Evolutionary conservation across 2,888 invertebrate genomes (phyloP).

Genomic region (Thereva nobilitata): DNA sequence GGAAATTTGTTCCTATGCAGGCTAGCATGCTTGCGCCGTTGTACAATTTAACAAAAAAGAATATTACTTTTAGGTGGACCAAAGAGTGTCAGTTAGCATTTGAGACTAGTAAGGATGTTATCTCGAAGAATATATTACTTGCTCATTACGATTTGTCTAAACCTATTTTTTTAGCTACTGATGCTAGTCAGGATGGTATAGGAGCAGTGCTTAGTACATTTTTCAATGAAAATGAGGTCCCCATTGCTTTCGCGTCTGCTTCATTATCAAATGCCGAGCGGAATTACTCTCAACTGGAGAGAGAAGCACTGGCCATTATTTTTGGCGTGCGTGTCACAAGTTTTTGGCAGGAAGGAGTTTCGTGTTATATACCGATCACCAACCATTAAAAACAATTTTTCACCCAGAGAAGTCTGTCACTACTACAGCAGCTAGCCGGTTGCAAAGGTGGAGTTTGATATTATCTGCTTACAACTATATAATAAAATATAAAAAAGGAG

Average conservation of each 20-base stretch:
- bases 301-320: slow-evolving; percentile 36
- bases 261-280: slow-evolving; percentile 17
- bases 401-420: not conserved
- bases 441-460: too few relatives aligned
- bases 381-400: slow-evolving; percentile 13
- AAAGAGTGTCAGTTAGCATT: slow-evolving; percentile 5
- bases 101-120: not conserved
- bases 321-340: slow-evolving; percentile 36
- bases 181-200: not conserved
- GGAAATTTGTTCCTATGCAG: slow-evolving; percentile 26
- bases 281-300: slow-evolving; percentile 38
- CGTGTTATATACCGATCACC: slow-evolving; percentile 5
- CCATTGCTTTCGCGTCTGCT: too few relatives aligned
- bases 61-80: slow-evolving; percentile 16
- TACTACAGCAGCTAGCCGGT: not conserved
- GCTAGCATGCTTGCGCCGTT: slow-evolving; percentile 22
- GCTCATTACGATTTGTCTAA: not conserved
- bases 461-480: too few relatives aligned
- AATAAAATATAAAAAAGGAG: too few relatives aligned
- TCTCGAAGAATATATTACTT: not conserved
- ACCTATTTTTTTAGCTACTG: not conserved
- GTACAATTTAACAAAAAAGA: slow-evolving; percentile 18
- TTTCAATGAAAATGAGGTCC: slow-evolving; percentile 3
- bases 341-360: slow-evolving; percentile 19
- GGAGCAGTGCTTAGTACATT: slow-evolving; percentile 23